These are phyloP conservation scores for Vanessa atalanta DNA, from an alignment of 1,140 invertebrate genomes.

Conservation along the genomic window DNA sequence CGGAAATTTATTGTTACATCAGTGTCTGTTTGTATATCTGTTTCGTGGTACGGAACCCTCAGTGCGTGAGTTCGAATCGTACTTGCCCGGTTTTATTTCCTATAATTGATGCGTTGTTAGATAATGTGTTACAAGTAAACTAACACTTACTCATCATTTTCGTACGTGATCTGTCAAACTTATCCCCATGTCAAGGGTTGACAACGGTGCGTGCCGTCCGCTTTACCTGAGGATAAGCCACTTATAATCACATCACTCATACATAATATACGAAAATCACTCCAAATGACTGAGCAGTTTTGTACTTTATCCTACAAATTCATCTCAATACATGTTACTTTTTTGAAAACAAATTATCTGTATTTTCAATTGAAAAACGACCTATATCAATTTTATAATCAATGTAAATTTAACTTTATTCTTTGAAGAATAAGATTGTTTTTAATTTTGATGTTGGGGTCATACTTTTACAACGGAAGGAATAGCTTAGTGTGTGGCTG, in stretches of 20 bases:
- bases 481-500: conserved; percentile 76
- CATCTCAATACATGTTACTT: conserved; percentile 50
- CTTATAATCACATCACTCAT: conserved; percentile 42
- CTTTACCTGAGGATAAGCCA: conserved; percentile 60
- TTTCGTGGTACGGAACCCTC: too few species aligned
- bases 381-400: conserved; percentile 13
- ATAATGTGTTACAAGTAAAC: conserved; percentile 12
- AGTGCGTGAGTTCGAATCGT: too few species aligned
- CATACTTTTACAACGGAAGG: conserved; percentile 72
- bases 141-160: conserved; percentile 51
- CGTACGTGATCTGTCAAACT: conserved; percentile 70
- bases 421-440: conserved; percentile 30
- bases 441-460: conserved; percentile 39
- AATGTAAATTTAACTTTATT: conserved; percentile 38
- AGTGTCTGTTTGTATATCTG: too few species aligned
- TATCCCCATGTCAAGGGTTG: conserved; percentile 75
- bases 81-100: too few species aligned
- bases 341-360: conserved; percentile 44
- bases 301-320: conserved; percentile 41
- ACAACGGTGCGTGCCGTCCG: conserved; percentile 69
- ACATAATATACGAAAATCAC: conserved; percentile 41
- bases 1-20: too few species aligned
- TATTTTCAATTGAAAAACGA: conserved; percentile 31
- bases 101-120: background rate
- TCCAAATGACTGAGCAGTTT: conserved; percentile 32